Evolutionary conservation across 2,888 invertebrate species (phyloP).

Genomic region (Drosophila antonietae): DNA sequence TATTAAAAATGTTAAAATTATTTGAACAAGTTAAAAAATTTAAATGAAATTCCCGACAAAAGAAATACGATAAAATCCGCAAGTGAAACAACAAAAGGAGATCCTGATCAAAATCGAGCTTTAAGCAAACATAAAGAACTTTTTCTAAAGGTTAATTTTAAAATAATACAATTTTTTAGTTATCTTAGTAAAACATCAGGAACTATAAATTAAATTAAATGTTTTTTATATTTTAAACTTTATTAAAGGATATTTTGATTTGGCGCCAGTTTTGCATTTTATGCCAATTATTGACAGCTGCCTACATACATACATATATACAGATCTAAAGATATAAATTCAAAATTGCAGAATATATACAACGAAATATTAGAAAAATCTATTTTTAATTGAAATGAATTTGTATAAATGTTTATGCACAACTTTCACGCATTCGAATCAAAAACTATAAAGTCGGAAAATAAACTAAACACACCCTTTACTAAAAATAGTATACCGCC

Average conservation of each 20-base stretch:
- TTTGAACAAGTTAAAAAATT: slow-evolving; percentile 57
- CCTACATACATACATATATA: no score
- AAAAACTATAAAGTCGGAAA: slow-evolving; percentile 60
- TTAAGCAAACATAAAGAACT: not conserved
- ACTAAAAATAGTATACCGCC: slow-evolving; percentile 64
- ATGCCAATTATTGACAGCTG: slow-evolving; percentile 1
- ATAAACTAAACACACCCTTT: slow-evolving; percentile 73
- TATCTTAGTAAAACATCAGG: not conserved
- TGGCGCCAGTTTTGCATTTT: slow-evolving; percentile 3
- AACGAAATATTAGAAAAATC: slow-evolving; percentile 2
- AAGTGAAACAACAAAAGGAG: not conserved
- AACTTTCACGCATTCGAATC: slow-evolving; percentile 55
- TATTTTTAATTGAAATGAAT: slow-evolving; percentile 37
- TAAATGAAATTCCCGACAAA: slow-evolving; percentile 13
- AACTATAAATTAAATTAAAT: slow-evolving; percentile 14
- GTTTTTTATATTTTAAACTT: not conserved
- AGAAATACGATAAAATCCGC: not conserved
- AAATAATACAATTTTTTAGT: not conserved
- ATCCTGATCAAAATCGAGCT: not conserved
- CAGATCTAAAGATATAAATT: not conserved
- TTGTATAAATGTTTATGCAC: slow-evolving; percentile 62
- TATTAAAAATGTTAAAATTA: slow-evolving; percentile 28
- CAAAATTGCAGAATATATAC: not conserved
- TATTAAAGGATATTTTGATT: not conserved
- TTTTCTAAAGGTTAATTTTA: slow-evolving; percentile 56